Base-by-base conservation (phyloP, 2,113 vertebrate species). In the Caloenas nicobarica region DNA sequence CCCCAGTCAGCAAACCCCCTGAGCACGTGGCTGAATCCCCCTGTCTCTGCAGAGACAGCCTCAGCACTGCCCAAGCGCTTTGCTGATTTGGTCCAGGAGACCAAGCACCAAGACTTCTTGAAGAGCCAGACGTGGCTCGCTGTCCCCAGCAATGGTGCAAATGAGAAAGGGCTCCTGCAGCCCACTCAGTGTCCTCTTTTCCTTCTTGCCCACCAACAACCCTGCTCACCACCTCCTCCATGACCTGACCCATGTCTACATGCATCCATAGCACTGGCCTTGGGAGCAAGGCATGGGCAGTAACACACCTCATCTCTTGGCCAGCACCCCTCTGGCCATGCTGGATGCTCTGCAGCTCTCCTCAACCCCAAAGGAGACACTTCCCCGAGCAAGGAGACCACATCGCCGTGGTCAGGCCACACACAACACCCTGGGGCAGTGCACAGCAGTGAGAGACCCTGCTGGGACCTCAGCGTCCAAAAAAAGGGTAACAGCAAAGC, bases 251-350 rank as follows among this genome's bases (percentile, higher is more conserved):
- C 24, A 18, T 0, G 0, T 31, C 62, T 3, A 0, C 18, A 72
- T 0, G 1, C 40, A 58, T 14, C 51, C 33, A 29, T 40, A 73
- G 13, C 0, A 0, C 11, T 6, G 13, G 9, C 8, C 60, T 36
- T 50, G 24, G n/a, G 29, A 92, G 42, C 33, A 87, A 16, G 2
- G 34, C 33, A 81, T 40, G 40, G 53, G 44, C 78, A 31, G 36
- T 16, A 84, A 38, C 1, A 9, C 2, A 16, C 4, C 28, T 4
- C 16, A 46, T 5, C 31, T 34, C 48, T 16, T 40, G 58, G 42
- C 5, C 16, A 5, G 42, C 51, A 57, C 33, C 58, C 58, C 38
- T 83, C 48, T 64, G 50, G 26, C 48, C 3, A 0, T 38, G 44
- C 15, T 46, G 56, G 86, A 25, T 72, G 51, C 13, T 87, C 69